These are phyloP conservation scores for Eubasilissa regina DNA, from an alignment of 1,140 invertebrate genomes.

Conservation along the genomic window DNA sequence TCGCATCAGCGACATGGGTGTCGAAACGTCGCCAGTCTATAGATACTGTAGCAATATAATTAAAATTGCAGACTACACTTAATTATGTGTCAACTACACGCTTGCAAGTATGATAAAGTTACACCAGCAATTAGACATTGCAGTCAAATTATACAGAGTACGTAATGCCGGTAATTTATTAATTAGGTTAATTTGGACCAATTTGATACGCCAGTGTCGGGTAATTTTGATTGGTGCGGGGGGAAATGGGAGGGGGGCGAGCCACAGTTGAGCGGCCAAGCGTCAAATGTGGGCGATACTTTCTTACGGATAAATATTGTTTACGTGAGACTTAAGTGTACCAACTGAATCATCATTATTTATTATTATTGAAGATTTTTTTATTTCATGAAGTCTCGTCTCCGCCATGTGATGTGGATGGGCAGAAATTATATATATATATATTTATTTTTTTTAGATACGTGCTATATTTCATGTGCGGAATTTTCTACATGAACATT, in stretches of 20 bases:
- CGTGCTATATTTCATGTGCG: no score
- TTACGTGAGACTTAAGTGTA: no score
- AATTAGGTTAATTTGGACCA: conserved; percentile 22
- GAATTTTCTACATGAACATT: no score
- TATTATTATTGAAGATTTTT: no score
- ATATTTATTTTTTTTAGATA: no score
- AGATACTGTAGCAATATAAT: no score
- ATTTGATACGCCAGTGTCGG: not conserved
- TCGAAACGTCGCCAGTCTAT: no score
- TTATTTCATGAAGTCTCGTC: no score
- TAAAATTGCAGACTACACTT: not conserved
- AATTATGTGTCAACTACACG: not conserved
- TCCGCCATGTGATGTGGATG: no score
- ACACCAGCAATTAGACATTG: not conserved
- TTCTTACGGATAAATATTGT: not conserved
- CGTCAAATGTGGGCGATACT: conserved; percentile 7
- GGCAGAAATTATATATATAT: no score
- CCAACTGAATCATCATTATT: no score
- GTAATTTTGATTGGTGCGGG: conserved; percentile 15
- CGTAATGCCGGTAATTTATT: not conserved
- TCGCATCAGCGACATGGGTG: no score
- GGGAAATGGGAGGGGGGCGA: not conserved
- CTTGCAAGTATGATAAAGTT: not conserved
- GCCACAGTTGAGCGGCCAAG: conserved; percentile 13
- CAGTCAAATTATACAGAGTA: not conserved